Percentiles rank a stretch among this genome's conserved stretches.
These are phyloP conservation scores for Spilogale gracilis DNA, from an alignment of 2,113 vertebrate genomes.

Conservation along the genomic window DNA sequence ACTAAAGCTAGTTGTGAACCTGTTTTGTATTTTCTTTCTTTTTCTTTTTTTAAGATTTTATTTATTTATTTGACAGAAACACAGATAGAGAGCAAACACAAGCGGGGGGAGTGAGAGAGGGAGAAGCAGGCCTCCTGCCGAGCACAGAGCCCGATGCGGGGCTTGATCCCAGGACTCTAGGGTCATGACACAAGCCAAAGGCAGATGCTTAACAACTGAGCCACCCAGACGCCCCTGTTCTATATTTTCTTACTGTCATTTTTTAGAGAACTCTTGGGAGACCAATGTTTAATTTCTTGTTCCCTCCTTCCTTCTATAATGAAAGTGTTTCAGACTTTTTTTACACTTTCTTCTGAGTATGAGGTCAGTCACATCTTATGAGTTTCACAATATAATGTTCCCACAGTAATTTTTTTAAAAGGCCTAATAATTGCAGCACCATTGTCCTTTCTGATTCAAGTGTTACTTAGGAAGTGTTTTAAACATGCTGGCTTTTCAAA, in stretches of 20 bases:
- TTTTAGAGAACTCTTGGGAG: neutral
- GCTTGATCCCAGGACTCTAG: too few relatives aligned
- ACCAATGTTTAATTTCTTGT: neutral
- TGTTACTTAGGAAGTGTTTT: slow-evolving; percentile 32
- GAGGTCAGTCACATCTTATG: neutral
- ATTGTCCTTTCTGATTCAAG: neutral
- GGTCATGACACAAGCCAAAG: too few relatives aligned
- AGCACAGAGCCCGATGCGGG: too few relatives aligned
- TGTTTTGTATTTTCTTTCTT: neutral
- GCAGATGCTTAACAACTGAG: too few relatives aligned
- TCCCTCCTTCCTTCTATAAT: neutral
- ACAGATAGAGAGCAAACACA: too few relatives aligned
- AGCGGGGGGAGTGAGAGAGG: too few relatives aligned
- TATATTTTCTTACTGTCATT: neutral
- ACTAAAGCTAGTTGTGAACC: neutral
- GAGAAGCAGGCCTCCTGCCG: too few relatives aligned
- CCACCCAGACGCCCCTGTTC: neutral
- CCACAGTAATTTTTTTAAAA: neutral
- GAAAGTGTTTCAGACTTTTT: neutral
- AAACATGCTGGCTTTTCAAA: slow-evolving; percentile 56
- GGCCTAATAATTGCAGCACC: neutral
- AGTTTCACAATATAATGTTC: neutral
- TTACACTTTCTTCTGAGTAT: neutral
- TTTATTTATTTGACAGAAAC: too few relatives aligned
- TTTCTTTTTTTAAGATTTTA: too few relatives aligned